Evolutionary conservation across 2,113 vertebrate species (phyloP).

Genomic region (Rhabdomys dilectus): DNA sequence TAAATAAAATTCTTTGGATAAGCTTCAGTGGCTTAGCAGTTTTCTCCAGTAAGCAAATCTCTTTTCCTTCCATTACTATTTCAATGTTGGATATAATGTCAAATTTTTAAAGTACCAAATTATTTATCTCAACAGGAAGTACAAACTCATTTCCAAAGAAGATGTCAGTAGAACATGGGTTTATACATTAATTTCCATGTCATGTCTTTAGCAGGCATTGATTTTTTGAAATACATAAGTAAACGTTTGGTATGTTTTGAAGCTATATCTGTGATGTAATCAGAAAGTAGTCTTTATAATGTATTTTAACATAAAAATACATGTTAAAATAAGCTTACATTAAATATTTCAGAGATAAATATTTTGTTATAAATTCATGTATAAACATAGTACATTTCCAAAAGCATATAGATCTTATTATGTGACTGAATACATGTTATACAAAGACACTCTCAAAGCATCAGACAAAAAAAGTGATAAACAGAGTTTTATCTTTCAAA

Average conservation of each 20-base stretch:
- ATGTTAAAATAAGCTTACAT: not conserved
- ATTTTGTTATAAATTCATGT: not conserved
- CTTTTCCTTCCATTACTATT: not conserved
- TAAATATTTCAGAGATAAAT: not conserved
- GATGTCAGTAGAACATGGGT: not conserved
- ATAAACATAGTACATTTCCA: not conserved
- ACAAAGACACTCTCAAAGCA: not conserved
- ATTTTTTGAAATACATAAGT: not conserved
- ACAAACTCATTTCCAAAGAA: not conserved
- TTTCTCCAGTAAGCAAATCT: not conserved
- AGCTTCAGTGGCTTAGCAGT: not conserved
- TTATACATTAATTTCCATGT: not conserved
- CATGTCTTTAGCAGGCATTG: not conserved
- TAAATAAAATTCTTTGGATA: not conserved
- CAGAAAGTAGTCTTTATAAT: not conserved
- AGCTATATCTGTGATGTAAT: not conserved
- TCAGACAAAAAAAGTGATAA: not conserved
- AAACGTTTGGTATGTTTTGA: not conserved
- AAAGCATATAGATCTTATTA: not conserved
- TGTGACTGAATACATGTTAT: not conserved
- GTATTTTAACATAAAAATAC: not conserved
- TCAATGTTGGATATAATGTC: not conserved
- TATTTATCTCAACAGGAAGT: not conserved
- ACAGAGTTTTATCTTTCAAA: not conserved
- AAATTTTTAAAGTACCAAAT: not conserved